A percentile compares a stretch with the other conserved stretches of the same genome.
These are phyloP conservation scores for Palythoa heliodiscus DNA, from an alignment of 92 coral and sea anemone genomes.

Conservation along the genomic window DNA sequence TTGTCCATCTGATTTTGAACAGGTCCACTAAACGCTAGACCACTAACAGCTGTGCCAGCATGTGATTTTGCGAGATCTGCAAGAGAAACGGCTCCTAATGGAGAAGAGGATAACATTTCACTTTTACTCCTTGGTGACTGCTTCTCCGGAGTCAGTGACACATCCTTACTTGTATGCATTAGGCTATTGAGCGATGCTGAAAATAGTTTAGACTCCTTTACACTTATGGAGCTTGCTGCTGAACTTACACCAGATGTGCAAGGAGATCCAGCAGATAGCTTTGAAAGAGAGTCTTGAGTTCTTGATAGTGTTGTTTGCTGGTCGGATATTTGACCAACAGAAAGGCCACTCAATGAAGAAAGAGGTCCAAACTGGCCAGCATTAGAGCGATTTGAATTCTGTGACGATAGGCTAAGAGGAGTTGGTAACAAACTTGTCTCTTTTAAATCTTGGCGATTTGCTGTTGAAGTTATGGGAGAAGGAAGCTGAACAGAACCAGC, in stretches of 20 bases:
- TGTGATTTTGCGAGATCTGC: too few relatives aligned
- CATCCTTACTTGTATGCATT: too few relatives aligned
- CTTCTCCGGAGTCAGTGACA: too few relatives aligned
- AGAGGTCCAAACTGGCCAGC: background rate
- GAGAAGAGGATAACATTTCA: too few relatives aligned
- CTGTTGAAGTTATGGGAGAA: background rate
- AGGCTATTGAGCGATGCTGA: too few relatives aligned
- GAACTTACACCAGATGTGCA: background rate
- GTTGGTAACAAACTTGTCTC: constrained; percentile 26
- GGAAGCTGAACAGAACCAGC: background rate
- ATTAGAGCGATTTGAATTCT: background rate
- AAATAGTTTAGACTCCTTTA: too few relatives aligned
- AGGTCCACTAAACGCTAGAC: background rate
- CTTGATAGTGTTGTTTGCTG: background rate
- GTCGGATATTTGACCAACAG: background rate
- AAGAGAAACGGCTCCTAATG: too few relatives aligned
- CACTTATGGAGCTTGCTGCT: background rate
- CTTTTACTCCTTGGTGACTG: too few relatives aligned
- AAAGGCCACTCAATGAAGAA: background rate
- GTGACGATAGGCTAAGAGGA: constrained; percentile 18
- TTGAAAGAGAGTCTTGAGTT: background rate
- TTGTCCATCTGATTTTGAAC: background rate
- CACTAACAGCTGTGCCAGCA: background rate
- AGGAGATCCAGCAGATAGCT: background rate
- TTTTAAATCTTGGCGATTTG: background rate